Base-by-base conservation (phyloP, 2,113 vertebrate species). In the Sebastes fasciatus region DNA sequence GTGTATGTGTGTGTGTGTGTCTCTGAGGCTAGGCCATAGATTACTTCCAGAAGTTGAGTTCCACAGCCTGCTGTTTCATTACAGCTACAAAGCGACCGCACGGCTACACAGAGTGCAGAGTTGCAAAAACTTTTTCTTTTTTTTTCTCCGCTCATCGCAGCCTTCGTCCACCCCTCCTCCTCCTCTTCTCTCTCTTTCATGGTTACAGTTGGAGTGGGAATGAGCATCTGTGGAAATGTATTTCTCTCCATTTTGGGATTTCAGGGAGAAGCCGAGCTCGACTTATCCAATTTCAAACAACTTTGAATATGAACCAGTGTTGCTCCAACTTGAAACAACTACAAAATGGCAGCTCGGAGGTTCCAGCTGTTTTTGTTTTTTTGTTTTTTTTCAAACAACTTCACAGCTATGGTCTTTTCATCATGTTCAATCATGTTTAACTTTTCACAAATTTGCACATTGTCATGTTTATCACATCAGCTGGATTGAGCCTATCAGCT, bases 41-140 rank as follows among this genome's bases (percentile, higher is more conserved):
- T 94, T 92, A 88, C 90, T 94, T 93, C 93, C 93, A 94, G 92
- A 93, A 92, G 89, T 85, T 3, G 45, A 82, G 86, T 74, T 85
- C 88, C 89, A 88, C 85, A 85, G 85, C 82, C 84, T 86, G 88
- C 90, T 83, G 90, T 92, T 93, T 94, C 91, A 93, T 94, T 92
- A 87, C 80, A 90, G 87, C 88, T 89, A 90, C 92, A 94, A 93
- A 93, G 87, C 86, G 14, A 93, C 93, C 92, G 54, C 93, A 93
- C 52, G 10, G 81, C 87, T 89, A 88, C 91, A 88, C 86, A 86
- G 84, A 89, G 86, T 90, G 91, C 90, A 85, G 88, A 89, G 79
- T 93, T 91, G 89, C 92, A 92, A 66, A 91, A 91, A 84, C 67
- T 45, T 60, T 74, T 86, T 52, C 69, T 68, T 16, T 34, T 3